phyloP scores from a whole-genome alignment of 2,888 invertebrate genomes.

The Cheilosia impressa region DNA sequence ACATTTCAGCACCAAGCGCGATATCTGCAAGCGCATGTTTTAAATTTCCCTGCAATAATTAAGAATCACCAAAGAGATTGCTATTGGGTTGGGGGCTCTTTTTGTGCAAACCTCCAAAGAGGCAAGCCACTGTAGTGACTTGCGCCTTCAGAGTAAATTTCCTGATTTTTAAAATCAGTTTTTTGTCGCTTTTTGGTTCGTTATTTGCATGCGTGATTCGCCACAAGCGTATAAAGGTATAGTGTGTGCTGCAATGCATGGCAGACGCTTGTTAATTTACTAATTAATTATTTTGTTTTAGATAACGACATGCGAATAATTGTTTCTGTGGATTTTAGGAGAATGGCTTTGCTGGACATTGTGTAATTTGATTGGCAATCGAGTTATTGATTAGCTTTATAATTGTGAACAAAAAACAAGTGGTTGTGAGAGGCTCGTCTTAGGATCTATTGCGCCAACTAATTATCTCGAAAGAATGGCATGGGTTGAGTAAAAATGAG shows the following conservation, averaged over 20 bases:
- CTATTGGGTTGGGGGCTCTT: constrained; percentile 10
- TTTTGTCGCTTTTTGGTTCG: constrained; percentile 49
- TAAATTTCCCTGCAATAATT: constrained; percentile 65
- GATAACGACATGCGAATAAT: constrained; percentile 81
- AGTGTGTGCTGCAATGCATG: constrained; percentile 73
- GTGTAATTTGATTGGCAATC: constrained; percentile 2
- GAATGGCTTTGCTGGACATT: neutral
- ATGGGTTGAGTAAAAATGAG: too few species aligned
- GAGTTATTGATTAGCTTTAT: neutral
- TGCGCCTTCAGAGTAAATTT: constrained; percentile 28
- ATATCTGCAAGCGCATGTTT: constrained; percentile 80
- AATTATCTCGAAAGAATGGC: too few species aligned
- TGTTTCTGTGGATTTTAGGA: constrained; percentile 64
- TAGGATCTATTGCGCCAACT: too few species aligned
- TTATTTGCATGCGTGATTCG: constrained; percentile 76
- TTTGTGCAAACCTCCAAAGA: constrained; percentile 13
- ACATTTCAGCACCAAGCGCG: constrained; percentile 74
- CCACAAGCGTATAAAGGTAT: constrained; percentile 3
- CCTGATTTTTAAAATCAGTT: constrained; percentile 42
- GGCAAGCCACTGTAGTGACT: neutral
- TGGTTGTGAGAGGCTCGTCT: too few species aligned
- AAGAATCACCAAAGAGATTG: constrained; percentile 67
- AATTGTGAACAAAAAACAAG: too few species aligned
- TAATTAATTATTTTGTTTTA: constrained; percentile 83
- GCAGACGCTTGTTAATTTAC: constrained; percentile 82